phyloP scores from a whole-genome alignment of 37 sponge, comb jelly and placozoan genomes.

The Theonella swinhoei region DNA sequence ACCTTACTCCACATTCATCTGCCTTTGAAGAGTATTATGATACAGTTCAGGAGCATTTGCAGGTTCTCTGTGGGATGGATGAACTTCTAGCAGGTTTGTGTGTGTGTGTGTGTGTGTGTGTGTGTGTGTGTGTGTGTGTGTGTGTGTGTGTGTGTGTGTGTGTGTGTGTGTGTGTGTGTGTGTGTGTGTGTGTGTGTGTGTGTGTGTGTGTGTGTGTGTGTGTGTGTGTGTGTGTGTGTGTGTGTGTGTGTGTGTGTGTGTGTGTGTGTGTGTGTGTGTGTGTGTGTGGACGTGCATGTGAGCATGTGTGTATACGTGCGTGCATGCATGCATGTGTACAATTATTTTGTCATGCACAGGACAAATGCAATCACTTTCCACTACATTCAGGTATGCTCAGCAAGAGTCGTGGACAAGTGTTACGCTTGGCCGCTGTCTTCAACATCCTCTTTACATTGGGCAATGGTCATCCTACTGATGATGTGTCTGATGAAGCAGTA shows the following conservation, averaged over 20 bases:
- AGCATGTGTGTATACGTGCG: too few species aligned
- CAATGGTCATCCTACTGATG: not conserved
- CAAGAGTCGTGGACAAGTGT: constrained; percentile 5
- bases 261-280: constrained; percentile 3
- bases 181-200: constrained; percentile 62
- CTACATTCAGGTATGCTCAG: constrained; percentile 1
- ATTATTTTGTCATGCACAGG: too few species aligned
- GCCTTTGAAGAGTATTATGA: too few species aligned
- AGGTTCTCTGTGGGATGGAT: too few species aligned
- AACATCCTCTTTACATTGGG: not conserved
- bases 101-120: not conserved
- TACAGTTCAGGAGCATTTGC: too few species aligned
- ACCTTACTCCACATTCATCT: too few species aligned
- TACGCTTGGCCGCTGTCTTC: not conserved
- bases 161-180: constrained; percentile 30
- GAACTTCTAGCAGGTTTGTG: too few species aligned
- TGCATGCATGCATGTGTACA: too few species aligned
- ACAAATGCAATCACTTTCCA: too few species aligned
- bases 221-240: constrained; percentile 64
- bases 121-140: not conserved
- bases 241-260: constrained; percentile 7
- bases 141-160: constrained; percentile 7
- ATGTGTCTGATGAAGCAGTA: not conserved
- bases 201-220: constrained; percentile 68
- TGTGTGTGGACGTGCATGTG: too few species aligned